phyloP scores from a whole-genome alignment of 2,888 invertebrate species.

The Seira sanloemensis region DNA sequence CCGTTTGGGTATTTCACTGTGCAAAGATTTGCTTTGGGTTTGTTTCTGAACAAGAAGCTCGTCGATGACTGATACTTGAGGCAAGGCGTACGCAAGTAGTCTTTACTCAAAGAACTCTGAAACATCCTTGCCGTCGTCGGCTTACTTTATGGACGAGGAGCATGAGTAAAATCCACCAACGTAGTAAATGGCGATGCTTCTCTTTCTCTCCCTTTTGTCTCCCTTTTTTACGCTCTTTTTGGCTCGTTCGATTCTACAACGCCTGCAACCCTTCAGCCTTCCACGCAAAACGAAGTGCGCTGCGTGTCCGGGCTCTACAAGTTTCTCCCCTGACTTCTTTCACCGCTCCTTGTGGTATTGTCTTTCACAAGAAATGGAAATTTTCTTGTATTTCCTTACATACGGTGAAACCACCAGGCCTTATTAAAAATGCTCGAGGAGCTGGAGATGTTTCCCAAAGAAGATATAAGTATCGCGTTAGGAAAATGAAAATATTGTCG shows the following conservation, averaged over 20 bases:
- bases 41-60: constrained; percentile 59
- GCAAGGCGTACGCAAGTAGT: constrained; percentile 46
- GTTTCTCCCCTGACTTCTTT: background rate
- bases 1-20: background rate
- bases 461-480: too few relatives aligned
- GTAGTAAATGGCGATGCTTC: background rate
- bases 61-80: constrained; percentile 46
- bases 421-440: too few relatives aligned
- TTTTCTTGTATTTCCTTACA: background rate
- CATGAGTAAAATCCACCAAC: background rate
- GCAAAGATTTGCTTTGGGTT: constrained; percentile 32
- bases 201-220: constrained; percentile 4
- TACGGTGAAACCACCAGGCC: too few relatives aligned
- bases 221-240: background rate
- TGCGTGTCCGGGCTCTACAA: background rate
- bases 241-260: background rate
- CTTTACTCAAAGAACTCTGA: background rate
- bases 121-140: background rate
- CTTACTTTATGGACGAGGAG: too few relatives aligned
- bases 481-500: too few relatives aligned
- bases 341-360: background rate
- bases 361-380: background rate
- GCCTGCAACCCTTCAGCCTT: background rate
- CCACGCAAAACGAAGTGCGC: background rate
- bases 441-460: too few relatives aligned